Evolutionary conservation across 2,797 vertebrate species (phyloP), one percentile per base, ranked within the genome.

Genomic region (Lophius americanus): DNA sequence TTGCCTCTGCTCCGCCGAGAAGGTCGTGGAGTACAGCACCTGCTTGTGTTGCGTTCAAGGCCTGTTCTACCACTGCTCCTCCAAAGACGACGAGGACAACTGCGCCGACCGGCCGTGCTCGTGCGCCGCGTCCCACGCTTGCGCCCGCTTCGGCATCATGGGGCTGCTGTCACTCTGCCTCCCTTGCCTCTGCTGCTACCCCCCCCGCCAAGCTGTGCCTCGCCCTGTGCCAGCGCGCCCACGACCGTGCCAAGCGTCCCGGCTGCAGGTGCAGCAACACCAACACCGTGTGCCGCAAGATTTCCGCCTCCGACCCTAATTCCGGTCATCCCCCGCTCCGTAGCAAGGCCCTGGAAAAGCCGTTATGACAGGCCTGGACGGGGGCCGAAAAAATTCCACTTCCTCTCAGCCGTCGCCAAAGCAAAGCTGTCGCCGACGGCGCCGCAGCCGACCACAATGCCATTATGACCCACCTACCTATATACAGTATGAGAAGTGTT

Each of bases 171-270:
- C 97, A 0, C 90, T 97, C 65, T 94, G 95, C 90, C 92, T 98
- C 92, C 98, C 98, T 89, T 99, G 98, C 94, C 95, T 99, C 82
- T 99, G 97, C 95, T 99, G 97, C 96, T 99, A 99, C 91, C 96
- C 96, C 96, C 70, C 97, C 96, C 33, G 96, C 95, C 80, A 92
- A 95, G 92, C 95, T 96, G 83, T 97, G 97, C 94, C 96, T 99
- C 88, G 93, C 93, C 87, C 83, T 96, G 81, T 98, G 96, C 92
- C 97, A 95, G 92, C 78, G 92, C 47, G 94, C 94, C 78, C 97
- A 98, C 0, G 96, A 99, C 43, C 92, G 91, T 51, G 89, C 95
- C 65, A 94, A 92, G 23, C 94, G 97, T 32, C 98, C 97, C 0
- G 97, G 98, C 85, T 99, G 98, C 92, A 94, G 97, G 85, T 99